These are phyloP conservation scores for Sebastes nivosus DNA, from an alignment of 2,797 vertebrate species.

Conservation along the genomic window DNA sequence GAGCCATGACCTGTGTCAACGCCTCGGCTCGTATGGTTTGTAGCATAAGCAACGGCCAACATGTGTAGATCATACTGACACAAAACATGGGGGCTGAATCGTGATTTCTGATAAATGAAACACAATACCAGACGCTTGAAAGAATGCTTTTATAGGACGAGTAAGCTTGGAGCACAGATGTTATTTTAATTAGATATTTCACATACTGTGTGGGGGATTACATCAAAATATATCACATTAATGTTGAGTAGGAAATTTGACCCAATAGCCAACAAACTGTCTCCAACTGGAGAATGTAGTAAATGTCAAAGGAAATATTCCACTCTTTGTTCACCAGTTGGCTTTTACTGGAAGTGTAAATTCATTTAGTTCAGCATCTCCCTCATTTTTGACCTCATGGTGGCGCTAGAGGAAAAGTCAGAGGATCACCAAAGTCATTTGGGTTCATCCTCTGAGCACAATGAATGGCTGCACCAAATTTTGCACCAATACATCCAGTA, in stretches of 20 bases:
- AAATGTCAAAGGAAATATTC: conserved; percentile 27
- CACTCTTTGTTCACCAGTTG: neutral
- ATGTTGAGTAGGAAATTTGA: neutral
- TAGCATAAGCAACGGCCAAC: conserved; percentile 6
- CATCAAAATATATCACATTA: neutral
- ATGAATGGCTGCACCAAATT: too few relatives aligned
- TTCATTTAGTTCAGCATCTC: neutral
- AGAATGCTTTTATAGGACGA: neutral
- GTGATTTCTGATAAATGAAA: conserved; percentile 2
- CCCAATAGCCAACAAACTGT: conserved; percentile 11
- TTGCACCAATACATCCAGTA: neutral
- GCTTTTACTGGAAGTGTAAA: neutral
- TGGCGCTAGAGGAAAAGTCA: neutral
- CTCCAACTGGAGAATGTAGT: neutral
- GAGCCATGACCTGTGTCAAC: conserved; percentile 7
- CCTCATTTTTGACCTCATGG: neutral
- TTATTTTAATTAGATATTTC: conserved; percentile 25
- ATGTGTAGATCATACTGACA: neutral
- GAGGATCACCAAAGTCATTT: neutral
- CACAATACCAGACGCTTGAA: neutral
- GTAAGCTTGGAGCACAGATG: neutral
- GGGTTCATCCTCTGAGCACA: too few relatives aligned
- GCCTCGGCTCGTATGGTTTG: neutral
- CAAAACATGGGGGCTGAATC: neutral
- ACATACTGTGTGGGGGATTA: neutral